Evolutionary conservation across 2,888 invertebrate species (phyloP), one percentile per base, ranked within the genome.

Genomic region (Eulithis testata): DNA sequence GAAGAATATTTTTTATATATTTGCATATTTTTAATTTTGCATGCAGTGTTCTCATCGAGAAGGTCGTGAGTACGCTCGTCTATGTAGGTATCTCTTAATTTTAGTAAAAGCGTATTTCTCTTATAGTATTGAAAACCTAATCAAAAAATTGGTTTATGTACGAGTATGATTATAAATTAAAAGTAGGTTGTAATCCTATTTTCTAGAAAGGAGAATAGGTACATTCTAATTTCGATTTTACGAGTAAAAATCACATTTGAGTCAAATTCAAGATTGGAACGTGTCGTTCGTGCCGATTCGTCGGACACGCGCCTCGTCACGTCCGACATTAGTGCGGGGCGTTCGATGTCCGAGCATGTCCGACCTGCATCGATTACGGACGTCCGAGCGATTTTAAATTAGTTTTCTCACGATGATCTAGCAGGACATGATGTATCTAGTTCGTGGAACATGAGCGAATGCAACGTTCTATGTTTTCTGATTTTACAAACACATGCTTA

Each of bases 221-320:
- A n/a, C 6, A 60, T 69, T 62, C 52, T 55, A 69, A 66, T 66
- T 71, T 70, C 68, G 74, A 73, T 73, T 59, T 68, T 63, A 67
- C 70, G 69, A 72, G 73, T 68, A 58, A 60, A 65, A 68, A 66
- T 65, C 54, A 60, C 74, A 40, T 49, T 69, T 69, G 68, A 68
- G 64, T 73, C 71, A 66, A 75, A 70, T 74, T 77, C 64, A 66
- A 73, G 73, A 78, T 76, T 63, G 66, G 77, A 75, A 80, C 80
- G 80, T 80, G 78, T 68, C 68, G 62, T 72, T 65, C 71, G 68
- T 63, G 75, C 68, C 68, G 76, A 79, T 79, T 75, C 74, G 69
- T 53, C 47, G 74, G 74, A 59, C 76, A 71, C 70, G 73, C 72
- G 70, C 70, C 69, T 64, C 67, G 76, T 75, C 80, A 80, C 80